phyloP scores from a whole-genome alignment of 2,797 vertebrate species.

The Gallinago nigripennis region DNA sequence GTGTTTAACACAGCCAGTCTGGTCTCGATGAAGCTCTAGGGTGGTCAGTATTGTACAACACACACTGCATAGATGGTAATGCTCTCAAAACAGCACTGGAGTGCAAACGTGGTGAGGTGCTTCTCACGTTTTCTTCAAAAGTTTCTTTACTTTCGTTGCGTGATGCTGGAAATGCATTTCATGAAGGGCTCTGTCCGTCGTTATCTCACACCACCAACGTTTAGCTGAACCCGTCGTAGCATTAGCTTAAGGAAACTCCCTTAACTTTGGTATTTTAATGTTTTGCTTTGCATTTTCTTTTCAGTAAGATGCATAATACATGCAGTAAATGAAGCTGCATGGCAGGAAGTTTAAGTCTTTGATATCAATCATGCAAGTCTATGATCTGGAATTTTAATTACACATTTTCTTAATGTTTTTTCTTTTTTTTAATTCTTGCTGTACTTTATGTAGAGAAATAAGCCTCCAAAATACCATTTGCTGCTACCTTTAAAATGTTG shows the following conservation, averaged over 20 bases:
- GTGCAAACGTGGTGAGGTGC: not conserved
- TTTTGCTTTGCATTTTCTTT: conserved; percentile 28
- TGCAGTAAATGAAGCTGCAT: not conserved
- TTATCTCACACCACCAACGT: not conserved
- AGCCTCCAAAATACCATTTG: not conserved
- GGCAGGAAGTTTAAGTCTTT: conserved; percentile 18
- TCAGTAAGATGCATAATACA: not conserved
- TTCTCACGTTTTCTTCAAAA: not conserved
- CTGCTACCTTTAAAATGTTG: not conserved
- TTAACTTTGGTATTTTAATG: not conserved
- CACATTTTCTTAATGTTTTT: not conserved
- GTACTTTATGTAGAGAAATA: not conserved
- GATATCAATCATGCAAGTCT: not conserved
- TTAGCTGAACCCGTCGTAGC: not conserved
- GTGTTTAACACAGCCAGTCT: not conserved
- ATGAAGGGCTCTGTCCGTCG: not conserved
- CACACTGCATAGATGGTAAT: not conserved
- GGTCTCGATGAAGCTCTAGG: not conserved
- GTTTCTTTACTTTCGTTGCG: not conserved
- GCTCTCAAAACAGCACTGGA: not conserved
- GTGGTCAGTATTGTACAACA: not conserved
- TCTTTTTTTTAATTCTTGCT: not conserved
- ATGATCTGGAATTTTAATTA: not conserved
- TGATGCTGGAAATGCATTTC: not conserved
- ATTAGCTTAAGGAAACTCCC: not conserved